Conservation (phyloP, 30 jellyfish, hydroid and myxozoan genomes). For the Hydractinia symbiolongicarpus region DNA sequence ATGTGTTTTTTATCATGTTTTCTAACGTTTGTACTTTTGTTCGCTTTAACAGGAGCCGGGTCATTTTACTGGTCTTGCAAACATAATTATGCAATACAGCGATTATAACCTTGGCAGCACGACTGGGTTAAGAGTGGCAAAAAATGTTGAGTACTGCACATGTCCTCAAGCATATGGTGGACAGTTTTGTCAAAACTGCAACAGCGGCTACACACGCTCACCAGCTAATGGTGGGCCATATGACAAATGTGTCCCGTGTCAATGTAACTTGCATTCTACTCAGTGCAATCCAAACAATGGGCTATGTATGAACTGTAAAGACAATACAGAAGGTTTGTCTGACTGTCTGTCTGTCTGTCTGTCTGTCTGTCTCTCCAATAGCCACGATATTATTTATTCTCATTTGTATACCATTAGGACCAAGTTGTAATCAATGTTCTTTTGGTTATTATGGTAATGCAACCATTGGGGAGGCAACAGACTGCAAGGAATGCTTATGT, state of each 20-base stretch:
- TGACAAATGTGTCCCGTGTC: slow-evolving; percentile 65
- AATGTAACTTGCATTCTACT: slow-evolving; percentile 58
- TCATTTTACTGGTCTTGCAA: slow-evolving; percentile 50
- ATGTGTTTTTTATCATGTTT: neutral
- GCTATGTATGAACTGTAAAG: slow-evolving; percentile 49
- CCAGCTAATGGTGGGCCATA: slow-evolving; percentile 48
- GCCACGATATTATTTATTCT: no score
- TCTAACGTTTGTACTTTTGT: no score
- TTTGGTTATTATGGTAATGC: slow-evolving; percentile 83
- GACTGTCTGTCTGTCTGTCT: no score
- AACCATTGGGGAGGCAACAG: slow-evolving; percentile 52
- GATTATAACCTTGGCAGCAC: slow-evolving; percentile 9
- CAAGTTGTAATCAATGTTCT: slow-evolving; percentile 55
- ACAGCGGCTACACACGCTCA: slow-evolving; percentile 61
- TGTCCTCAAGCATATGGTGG: slow-evolving; percentile 71
- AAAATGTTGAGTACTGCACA: slow-evolving; percentile 70
- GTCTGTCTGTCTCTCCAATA: no score
- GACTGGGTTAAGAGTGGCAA: slow-evolving; percentile 15
- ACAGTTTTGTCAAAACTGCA: slow-evolving; percentile 71
- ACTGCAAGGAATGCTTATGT: slow-evolving; percentile 72
- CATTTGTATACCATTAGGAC: slow-evolving; percentile 27
- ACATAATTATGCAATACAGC: slow-evolving; percentile 54
- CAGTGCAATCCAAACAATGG: slow-evolving; percentile 71
- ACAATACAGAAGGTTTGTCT: slow-evolving; percentile 75
- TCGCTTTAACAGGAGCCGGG: slow-evolving; percentile 42